Base-by-base conservation (phyloP, 1,140 invertebrate species). In the Drosophila tropicalis region DNA sequence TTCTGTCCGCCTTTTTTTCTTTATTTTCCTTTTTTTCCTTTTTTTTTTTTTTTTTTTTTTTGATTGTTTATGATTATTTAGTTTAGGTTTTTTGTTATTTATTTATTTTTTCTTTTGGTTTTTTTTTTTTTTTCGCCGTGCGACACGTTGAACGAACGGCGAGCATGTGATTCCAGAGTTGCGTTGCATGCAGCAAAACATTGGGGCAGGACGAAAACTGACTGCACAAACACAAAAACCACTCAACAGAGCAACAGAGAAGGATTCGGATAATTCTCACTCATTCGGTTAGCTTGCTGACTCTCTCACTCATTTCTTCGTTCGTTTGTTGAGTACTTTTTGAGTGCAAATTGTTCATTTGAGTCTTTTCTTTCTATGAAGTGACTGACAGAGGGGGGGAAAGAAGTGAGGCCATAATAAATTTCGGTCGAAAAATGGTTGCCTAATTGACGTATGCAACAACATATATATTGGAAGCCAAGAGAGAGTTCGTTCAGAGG, bases 381-480 rank as follows among this genome's bases (percentile, higher is more conserved):
- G 2, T 12, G 56, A 29, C 5, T 0, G 5, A 6, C 29, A 44
- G 51, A 58, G 36, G 9, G 41, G 25, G 39, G 56, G 44, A 40
- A 9, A 39, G 13, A 55, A 63, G 34, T 22, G 12, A 32, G 32
- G 36, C 47, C 36, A 54, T 70, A 77, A 82, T 78, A 74, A 78
- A 82, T 61, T 54, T 64, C 22, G 58, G 63, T 34, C 66, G 54
- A 41, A 72, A 75, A 66, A 60, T 32, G 29, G 54, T 61, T 61
- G 76, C 58, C 80, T 83, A 83, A 84, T 83, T 83, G 80, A 79
- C 80, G 80, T 79, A 83, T 82, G 79, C 65, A 81, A 61, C 70
- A 72, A 29, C 25, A 58, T 60, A 74, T 74, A 74, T 40, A 12
- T 36, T 36, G 72, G 44, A 15, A 29, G 29, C 29, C 29, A 29